phyloP scores from a whole-genome alignment of 2,888 invertebrate genomes.

The Herminia tarsipennalis region DNA sequence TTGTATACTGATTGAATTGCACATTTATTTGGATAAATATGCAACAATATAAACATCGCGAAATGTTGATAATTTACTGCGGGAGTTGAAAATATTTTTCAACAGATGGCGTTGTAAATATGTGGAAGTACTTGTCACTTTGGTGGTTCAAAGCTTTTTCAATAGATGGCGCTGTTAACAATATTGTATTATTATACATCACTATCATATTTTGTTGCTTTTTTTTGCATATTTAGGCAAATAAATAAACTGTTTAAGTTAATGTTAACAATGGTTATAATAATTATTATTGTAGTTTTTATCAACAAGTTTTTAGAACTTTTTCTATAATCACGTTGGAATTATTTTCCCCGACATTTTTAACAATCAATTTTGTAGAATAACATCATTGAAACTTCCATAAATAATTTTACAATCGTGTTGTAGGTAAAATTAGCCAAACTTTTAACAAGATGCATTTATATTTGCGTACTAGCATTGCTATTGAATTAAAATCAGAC shows the following conservation, averaged over 20 bases:
- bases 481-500: not conserved
- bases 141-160: not conserved
- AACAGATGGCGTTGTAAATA: constrained; percentile 4
- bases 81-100: not conserved
- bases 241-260: constrained; percentile 18
- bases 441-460: constrained; percentile 37
- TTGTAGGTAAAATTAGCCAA: constrained; percentile 38
- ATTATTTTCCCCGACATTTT: constrained; percentile 24
- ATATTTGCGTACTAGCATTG: constrained; percentile 26
- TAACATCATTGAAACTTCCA: constrained; percentile 29
- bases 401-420: constrained; percentile 22
- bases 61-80: too few species aligned
- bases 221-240: constrained; percentile 24
- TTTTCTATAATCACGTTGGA: constrained; percentile 21
- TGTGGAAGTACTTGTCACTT: too few species aligned
- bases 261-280: constrained; percentile 20
- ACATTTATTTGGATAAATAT: not conserved
- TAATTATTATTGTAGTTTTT: constrained; percentile 13
- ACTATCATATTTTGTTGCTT: too few species aligned
- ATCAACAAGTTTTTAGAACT: constrained; percentile 16
- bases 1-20: constrained; percentile 23
- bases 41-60: not conserved
- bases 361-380: constrained; percentile 14
- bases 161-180: constrained; percentile 1
- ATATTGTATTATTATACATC: too few species aligned